Conservation (phyloP, 2,888 invertebrate genomes). For the Cyclophora punctaria region DNA sequence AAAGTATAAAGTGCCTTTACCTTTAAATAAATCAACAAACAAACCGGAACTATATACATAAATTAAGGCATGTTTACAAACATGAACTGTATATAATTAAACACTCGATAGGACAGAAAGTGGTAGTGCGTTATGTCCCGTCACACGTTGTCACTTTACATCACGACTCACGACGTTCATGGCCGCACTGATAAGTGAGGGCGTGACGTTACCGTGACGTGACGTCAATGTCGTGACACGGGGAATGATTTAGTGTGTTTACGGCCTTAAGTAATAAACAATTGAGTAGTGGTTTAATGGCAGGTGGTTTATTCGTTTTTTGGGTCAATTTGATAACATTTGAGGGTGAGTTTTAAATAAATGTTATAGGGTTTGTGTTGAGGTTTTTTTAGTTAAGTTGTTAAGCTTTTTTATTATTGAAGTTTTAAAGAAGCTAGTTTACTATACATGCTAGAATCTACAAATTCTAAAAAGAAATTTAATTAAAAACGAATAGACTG, state of each 20-base stretch:
- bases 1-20: too few species aligned
- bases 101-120: conserved; percentile 9
- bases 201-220: conserved; percentile 18
- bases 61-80: conserved; percentile 13
- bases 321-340: too few species aligned
- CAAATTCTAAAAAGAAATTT: too few species aligned
- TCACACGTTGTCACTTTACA: conserved; percentile 8
- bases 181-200: conserved; percentile 5
- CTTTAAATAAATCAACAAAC: too few species aligned
- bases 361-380: too few species aligned
- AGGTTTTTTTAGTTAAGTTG: too few species aligned
- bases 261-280: conserved; percentile 7
- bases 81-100: conserved; percentile 21
- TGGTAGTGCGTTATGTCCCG: not conserved
- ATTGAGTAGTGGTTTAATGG: conserved; percentile 1
- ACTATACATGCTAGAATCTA: too few species aligned
- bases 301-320: too few species aligned
- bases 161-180: conserved; percentile 9
- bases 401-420: too few species aligned
- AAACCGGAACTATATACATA: conserved; percentile 14
- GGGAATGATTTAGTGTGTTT: conserved; percentile 17
- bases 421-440: too few species aligned
- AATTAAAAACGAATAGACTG: too few species aligned
- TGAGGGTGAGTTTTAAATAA: too few species aligned
- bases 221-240: conserved; percentile 15